Base-by-base conservation (phyloP, 1,140 invertebrate species). In the Pachypeltis micranthus region DNA sequence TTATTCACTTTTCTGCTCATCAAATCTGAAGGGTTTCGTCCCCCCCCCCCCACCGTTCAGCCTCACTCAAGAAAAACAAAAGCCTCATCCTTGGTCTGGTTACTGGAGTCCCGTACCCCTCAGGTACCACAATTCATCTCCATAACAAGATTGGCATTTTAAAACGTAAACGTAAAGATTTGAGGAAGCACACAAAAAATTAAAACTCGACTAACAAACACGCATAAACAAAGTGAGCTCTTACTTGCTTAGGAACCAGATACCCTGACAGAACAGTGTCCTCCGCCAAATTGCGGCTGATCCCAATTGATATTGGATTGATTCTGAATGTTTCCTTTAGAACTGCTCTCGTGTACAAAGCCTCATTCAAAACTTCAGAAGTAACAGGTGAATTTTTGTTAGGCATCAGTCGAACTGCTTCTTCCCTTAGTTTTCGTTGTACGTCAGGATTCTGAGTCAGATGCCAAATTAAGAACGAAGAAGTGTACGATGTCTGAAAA, bases 261-360 rank as follows among this genome's bases (percentile, higher is more conserved):
- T 91, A 96, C 44, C 87, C 90, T 65, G 83, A 86, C 54, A 98
- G 79, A 4, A 87, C 74, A 1, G 85, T 76, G 71, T 95, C 86
- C 63, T 83, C 78, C 64, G 86, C 81, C 25, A 91, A 73, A 24
- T 91, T 80, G 63, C 95, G 77, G 0, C 91, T 90, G 24, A 90
- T 78, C 16, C 87, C 90, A 44, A 92, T 78, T 0, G 90, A 85
- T 44, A 93, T 83, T 1, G 90, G 90, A 75, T 88, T 86, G n/a
- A 93, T 67, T 69, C 90, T 79, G 23, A 93, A 79, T 7, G 85
- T 85, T 76, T 96, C 93, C 72, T 93, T 93, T 2, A 95, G 71
- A 25, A 85, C 85, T 16, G 87, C 86, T 72, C 87, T 86, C 0
- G 87, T 76, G 69, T 91, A 95, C 10, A 72, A 71, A 16, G 89